A percentile compares a stretch with the other conserved stretches of the same genome.
Evolutionary conservation across 2,113 vertebrate species (phyloP).

Genomic region (Oncorhynchus clarkii): DNA sequence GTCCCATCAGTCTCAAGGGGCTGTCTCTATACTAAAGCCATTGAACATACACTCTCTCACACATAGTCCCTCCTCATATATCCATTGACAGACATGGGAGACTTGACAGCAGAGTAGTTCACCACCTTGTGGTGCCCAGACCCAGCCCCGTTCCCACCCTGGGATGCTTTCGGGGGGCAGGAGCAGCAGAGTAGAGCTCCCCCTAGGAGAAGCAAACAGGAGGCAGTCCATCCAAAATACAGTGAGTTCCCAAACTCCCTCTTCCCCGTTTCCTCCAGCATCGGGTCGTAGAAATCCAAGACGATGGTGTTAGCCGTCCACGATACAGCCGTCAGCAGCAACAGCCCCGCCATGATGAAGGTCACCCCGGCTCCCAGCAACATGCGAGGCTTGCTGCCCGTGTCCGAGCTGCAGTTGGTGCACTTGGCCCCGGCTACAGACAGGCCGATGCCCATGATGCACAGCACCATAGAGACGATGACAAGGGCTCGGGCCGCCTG

Average conservation of each 20-base stretch:
- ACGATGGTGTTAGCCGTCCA: conserved; percentile 77
- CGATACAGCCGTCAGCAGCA: conserved; percentile 74
- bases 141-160: conserved; percentile 5
- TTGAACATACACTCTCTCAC: conserved; percentile 44
- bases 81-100: conserved; percentile 50
- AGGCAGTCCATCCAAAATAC: conserved; percentile 78
- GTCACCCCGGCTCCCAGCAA: conserved; percentile 61
- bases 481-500: conserved; percentile 73
- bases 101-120: conserved; percentile 64
- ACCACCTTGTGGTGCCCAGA: conserved; percentile 33
- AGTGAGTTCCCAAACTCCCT: conserved; percentile 78
- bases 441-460: conserved; percentile 67
- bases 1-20: background rate
- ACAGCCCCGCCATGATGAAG: conserved; percentile 64
- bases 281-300: conserved; percentile 71
- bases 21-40: background rate
- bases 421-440: conserved; percentile 76
- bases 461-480: conserved; percentile 67
- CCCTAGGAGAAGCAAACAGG: conserved; percentile 71
- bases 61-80: conserved; percentile 74
- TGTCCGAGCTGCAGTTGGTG: conserved; percentile 73
- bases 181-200: conserved; percentile 75
- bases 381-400: conserved; percentile 67
- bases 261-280: conserved; percentile 75
- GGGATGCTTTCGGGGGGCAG: conserved; percentile 47